A percentile compares a stretch with the other conserved stretches of the same genome.
Evolutionary conservation across 2,888 invertebrate species (phyloP).

Genomic region (Nemotelus pantherinus): DNA sequence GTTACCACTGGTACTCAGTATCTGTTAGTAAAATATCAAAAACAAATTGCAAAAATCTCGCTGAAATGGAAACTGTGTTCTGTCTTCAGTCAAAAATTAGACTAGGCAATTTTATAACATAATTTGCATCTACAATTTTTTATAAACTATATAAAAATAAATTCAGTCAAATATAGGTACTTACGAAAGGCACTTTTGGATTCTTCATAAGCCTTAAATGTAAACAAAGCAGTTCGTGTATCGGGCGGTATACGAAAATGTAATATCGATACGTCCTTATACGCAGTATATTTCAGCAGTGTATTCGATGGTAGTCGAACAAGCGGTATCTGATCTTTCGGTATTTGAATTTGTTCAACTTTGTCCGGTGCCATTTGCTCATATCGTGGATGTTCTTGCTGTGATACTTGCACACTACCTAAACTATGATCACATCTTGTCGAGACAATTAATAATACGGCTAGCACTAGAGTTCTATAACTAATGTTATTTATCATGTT

Average conservation of each 20-base stretch:
- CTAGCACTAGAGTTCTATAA: conserved; percentile 39
- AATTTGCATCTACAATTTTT: too few relatives aligned
- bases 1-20: too few relatives aligned
- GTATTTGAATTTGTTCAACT: conserved; percentile 55
- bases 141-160: too few relatives aligned
- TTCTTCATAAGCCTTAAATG: conserved; percentile 64
- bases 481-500: conserved; percentile 23
- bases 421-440: conserved; percentile 41
- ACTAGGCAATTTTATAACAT: too few relatives aligned
- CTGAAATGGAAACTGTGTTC: too few relatives aligned
- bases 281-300: conserved; percentile 67
- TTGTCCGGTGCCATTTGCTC: conserved; percentile 43
- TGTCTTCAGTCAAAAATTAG: too few relatives aligned
- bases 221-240: conserved; percentile 65
- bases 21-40: too few relatives aligned
- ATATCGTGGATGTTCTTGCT: conserved; percentile 51
- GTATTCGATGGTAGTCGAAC: conserved; percentile 66
- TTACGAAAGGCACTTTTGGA: conserved; percentile 65
- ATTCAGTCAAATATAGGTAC: conserved; percentile 51
- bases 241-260: conserved; percentile 69
- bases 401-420: conserved; percentile 48
- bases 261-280: conserved; percentile 70
- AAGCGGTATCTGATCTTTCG: conserved; percentile 59
- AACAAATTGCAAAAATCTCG: too few relatives aligned
- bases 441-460: conserved; percentile 47